Base-by-base conservation (phyloP, 2,888 invertebrate species). In the Seladonia tumulorum region DNA sequence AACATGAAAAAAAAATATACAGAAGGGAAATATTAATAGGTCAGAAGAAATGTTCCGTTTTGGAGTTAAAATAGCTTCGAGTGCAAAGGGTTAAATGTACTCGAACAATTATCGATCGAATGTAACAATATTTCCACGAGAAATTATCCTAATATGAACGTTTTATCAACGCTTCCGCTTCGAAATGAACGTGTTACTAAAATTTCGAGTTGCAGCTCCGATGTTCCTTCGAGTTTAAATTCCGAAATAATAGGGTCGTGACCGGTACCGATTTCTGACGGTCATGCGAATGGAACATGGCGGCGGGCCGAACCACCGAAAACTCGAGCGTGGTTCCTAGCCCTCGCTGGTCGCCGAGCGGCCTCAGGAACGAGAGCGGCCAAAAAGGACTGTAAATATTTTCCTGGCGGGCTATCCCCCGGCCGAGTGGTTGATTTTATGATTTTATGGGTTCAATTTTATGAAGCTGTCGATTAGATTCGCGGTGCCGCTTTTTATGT, bases 401-500 rank as follows among this genome's bases (percentile, higher is more conserved):
- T 91, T 91, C 91, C 85, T 83, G 87, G 75, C 89, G 81, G 87
- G 82, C 85, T 89, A 85, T 89, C 87, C 89, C 88, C 85, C 87
- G 85, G 88, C 87, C 84, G 87, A 91, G 90, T 93, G 91, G 93
- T 93, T 92, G 92, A 94, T 94, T 95, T 94, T 94, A 94, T 94
- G 94, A 93, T 93, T 95, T 94, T 94, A 94, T 93, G 93, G 92
- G 91, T 93, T 93, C 89, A 93, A 94, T 94, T 94, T 94, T 94
- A 94, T 92, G 94, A 93, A 94, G 94, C 93, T 94, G 95, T 95
- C 95, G 94, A 95, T 95, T 95, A 94, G 94, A 94, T 94, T 94
- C 91, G 92, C 91, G 87, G 90, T 91, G 88, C 88, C 83, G 89
- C 87, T 92, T 93, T 93, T 93, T 92, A 91, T 87, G 85, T 79